A percentile compares a stretch with the other conserved stretches of the same genome.
phyloP scores from a whole-genome alignment of 1,140 invertebrate species.

The Maconellicoccus hirsutus region DNA sequence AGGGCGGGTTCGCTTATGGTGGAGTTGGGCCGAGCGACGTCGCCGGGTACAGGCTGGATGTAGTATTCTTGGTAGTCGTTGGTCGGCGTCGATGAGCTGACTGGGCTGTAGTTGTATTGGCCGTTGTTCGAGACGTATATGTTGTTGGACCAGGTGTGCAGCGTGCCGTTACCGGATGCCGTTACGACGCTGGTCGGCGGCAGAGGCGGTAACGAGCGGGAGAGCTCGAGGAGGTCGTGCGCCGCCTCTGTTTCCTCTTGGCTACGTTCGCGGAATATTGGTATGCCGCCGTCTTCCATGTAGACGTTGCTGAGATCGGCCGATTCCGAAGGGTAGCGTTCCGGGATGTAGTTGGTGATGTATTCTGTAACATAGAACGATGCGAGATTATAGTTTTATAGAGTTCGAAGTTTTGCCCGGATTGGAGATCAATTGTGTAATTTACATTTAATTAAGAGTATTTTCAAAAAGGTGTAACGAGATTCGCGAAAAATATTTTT shows the following conservation, averaged over 20 bases:
- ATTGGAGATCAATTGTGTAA: too few species aligned
- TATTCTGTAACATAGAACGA: not conserved
- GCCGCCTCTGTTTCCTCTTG: slow-evolving; percentile 73
- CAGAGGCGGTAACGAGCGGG: slow-evolving; percentile 59
- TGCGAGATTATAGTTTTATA: too few species aligned
- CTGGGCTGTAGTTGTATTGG: not conserved
- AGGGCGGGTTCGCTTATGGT: slow-evolving; percentile 39
- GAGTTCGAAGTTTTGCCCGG: too few species aligned
- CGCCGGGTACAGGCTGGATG: slow-evolving; percentile 30
- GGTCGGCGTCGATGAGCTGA: not conserved
- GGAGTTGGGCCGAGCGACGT: slow-evolving; percentile 24
- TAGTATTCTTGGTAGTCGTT: slow-evolving; percentile 28
- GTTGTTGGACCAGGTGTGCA: slow-evolving; percentile 5
- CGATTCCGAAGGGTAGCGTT: not conserved
- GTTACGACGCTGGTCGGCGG: slow-evolving; percentile 42
- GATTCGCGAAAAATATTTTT: too few species aligned
- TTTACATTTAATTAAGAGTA: too few species aligned
- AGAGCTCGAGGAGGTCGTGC: slow-evolving; percentile 69
- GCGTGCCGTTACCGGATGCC: slow-evolving; percentile 11
- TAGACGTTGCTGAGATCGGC: not conserved
- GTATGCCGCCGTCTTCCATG: slow-evolving; percentile 13
- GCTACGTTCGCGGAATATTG: slow-evolving; percentile 39
- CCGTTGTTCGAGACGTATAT: not conserved
- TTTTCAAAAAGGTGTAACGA: too few species aligned
- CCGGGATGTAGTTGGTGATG: slow-evolving; percentile 2